Conservation (phyloP, 2,113 vertebrate species). For the Sinocyclocheilus anshuiensis region DNA sequence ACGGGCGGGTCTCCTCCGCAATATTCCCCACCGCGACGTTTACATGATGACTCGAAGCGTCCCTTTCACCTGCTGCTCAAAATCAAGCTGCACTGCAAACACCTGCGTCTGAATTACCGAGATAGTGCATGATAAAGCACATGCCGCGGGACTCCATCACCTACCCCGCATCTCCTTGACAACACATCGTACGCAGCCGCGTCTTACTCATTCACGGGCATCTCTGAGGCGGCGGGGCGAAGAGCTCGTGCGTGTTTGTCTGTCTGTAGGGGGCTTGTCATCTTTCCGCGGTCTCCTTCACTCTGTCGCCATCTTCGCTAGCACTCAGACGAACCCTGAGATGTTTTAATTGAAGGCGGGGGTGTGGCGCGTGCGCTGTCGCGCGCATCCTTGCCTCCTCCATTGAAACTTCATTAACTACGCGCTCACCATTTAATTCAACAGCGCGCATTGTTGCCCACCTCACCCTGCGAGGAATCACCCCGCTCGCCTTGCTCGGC, state of each 20-base stretch:
- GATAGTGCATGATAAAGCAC: conserved; percentile 55
- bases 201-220: conserved; percentile 50
- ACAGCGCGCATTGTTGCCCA: not conserved
- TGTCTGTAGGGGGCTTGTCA: conserved; percentile 62
- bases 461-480: not conserved
- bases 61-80: conserved; percentile 45
- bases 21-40: conserved; percentile 64
- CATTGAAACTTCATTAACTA: conserved; percentile 58
- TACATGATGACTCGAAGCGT: conserved; percentile 62
- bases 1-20: conserved; percentile 57
- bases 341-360: conserved; percentile 67
- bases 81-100: conserved; percentile 55
- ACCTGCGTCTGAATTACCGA: conserved; percentile 55
- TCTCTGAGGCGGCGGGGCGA: conserved; percentile 53
- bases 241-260: conserved; percentile 35
- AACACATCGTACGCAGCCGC: conserved; percentile 49
- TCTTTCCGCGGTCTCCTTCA: conserved; percentile 71
- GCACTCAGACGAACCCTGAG: conserved; percentile 79
- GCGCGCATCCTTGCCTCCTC: conserved; percentile 62
- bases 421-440: conserved; percentile 61
- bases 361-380: conserved; percentile 66
- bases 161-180: conserved; percentile 48
- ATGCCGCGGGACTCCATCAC: conserved; percentile 55
- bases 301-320: conserved; percentile 82
- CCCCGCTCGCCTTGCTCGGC: not conserved